phyloP scores from a whole-genome alignment of 2,797 vertebrate species.

The Acipenser oxyrinchus region DNA sequence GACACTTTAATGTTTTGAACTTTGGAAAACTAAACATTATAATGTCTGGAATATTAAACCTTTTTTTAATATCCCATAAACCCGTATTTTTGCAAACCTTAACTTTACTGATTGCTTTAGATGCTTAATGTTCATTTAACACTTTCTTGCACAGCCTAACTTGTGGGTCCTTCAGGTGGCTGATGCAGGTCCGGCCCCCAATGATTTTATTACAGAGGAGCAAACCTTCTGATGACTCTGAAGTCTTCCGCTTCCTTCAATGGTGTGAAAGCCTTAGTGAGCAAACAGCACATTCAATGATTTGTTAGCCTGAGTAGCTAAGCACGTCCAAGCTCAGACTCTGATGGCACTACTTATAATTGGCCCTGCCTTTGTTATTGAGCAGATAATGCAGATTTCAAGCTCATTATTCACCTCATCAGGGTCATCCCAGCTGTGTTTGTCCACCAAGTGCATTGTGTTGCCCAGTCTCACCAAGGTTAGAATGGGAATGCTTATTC shows the following conservation, averaged over 20 bases:
- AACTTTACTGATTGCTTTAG: background rate
- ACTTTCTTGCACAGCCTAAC: background rate
- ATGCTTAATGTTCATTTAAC: background rate
- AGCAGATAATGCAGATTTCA: slow-evolving; percentile 49
- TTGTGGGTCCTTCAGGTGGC: background rate
- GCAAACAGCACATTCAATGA: slow-evolving; percentile 21
- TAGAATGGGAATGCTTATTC: slow-evolving; percentile 20
- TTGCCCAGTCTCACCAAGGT: slow-evolving; percentile 36
- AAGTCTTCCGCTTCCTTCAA: slow-evolving; percentile 16
- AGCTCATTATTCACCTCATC: slow-evolving; percentile 60
- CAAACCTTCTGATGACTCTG: slow-evolving; percentile 6
- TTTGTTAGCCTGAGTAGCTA: slow-evolving; percentile 30
- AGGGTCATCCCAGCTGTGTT: slow-evolving; percentile 69
- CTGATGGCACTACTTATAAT: slow-evolving; percentile 22
- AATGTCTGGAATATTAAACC: too few species aligned
- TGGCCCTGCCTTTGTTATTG: slow-evolving; percentile 24
- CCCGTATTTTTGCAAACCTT: too few species aligned
- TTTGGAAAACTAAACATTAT: too few species aligned
- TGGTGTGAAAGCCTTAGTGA: slow-evolving; percentile 20
- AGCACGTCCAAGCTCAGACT: slow-evolving; percentile 26
- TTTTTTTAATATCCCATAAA: too few species aligned
- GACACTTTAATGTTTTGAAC: too few species aligned
- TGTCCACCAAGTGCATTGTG: slow-evolving; percentile 65
- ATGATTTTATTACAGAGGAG: slow-evolving; percentile 8
- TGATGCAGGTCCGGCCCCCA: background rate